Conservation (phyloP, 2,113 vertebrate genomes). For the Pelodiscus sinensis region DNA sequence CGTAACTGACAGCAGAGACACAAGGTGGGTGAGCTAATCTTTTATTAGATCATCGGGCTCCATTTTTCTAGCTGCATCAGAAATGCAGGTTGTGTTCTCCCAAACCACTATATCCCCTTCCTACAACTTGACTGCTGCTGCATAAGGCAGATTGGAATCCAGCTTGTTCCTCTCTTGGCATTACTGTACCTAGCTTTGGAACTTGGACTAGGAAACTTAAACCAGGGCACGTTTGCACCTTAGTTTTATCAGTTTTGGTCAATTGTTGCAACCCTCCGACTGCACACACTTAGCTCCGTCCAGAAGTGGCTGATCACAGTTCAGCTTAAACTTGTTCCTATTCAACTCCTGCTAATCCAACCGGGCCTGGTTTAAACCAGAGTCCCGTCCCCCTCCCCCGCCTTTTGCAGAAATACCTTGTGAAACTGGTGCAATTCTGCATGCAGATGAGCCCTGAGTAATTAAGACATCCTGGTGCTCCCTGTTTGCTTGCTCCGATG, state of each 20-base stretch:
- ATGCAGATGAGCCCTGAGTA: background rate
- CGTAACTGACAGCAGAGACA: background rate
- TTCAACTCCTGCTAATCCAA: background rate
- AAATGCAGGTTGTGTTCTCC: background rate
- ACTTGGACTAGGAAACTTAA: accelerated
- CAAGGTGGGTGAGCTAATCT: background rate
- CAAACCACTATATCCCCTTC: background rate
- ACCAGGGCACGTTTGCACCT: too few species aligned
- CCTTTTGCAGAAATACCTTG: background rate
- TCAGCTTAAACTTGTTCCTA: background rate
- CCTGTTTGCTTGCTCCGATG: background rate
- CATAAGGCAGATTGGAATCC: background rate
- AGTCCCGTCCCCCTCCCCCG: background rate
- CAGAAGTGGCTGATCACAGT: background rate
- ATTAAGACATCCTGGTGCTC: background rate
- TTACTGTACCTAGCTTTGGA: background rate
- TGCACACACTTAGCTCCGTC: background rate
- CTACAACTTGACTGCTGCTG: background rate
- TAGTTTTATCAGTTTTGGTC: accelerated
- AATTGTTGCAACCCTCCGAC: background rate
- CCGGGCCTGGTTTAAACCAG: background rate
- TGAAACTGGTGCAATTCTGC: background rate
- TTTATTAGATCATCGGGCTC: background rate
- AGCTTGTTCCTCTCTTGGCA: background rate
- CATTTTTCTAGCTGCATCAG: background rate